These are phyloP conservation scores for Haemorhous mexicanus DNA, from an alignment of 2,113 vertebrate genomes.

Conservation along the genomic window DNA sequence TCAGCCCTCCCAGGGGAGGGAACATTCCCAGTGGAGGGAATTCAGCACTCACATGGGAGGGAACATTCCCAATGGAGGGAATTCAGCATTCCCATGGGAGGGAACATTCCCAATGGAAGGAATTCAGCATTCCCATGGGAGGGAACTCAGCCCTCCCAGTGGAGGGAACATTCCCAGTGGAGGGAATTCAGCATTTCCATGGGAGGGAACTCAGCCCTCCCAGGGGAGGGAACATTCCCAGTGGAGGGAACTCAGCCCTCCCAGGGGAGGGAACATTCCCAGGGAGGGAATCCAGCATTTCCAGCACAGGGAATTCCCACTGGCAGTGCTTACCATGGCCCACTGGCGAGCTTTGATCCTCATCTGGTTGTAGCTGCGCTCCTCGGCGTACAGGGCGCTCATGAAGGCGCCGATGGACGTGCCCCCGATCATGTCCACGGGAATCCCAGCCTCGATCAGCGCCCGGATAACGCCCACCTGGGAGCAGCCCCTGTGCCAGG, in stretches of 20 bases:
- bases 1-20: neutral
- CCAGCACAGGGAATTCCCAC: neutral
- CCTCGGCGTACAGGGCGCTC: conserved; percentile 89
- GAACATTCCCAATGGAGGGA: neutral
- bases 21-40: no score
- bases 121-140: no score
- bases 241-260: accelerated
- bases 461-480: conserved; percentile 89
- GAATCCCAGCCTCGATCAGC: conserved; percentile 84
- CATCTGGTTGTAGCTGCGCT: conserved; percentile 86
- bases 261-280: neutral
- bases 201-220: neutral
- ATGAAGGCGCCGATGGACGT: conserved; percentile 92
- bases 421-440: conserved; percentile 90
- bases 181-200: neutral
- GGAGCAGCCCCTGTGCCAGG: conserved; percentile 83
- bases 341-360: conserved; percentile 88
- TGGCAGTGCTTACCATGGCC: conserved; percentile 81
- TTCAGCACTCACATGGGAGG: neutral
- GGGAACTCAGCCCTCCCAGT: no score
- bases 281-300: neutral
- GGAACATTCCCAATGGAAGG: no score
- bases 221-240: no score
- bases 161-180: neutral
- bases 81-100: neutral